Percentiles rank a stretch among this genome's conserved stretches.
Conservation (phyloP, 1,140 invertebrate species). For the Drosophila pachea region DNA sequence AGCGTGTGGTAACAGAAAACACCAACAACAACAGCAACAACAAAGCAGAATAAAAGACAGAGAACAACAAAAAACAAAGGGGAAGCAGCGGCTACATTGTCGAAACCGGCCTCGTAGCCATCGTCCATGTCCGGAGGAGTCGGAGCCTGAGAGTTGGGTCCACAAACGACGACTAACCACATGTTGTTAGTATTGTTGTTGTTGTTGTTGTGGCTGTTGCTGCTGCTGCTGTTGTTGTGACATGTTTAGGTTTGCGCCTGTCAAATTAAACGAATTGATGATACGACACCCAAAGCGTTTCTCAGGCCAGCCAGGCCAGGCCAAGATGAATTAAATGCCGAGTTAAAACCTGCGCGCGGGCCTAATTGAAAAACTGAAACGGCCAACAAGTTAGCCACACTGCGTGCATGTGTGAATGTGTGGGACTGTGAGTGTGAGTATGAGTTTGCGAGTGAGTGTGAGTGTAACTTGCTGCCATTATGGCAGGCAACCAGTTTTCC, state of each 20-base stretch:
- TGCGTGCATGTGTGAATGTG: conserved; percentile 24
- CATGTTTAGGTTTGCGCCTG: conserved; percentile 79
- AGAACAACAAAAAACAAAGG: conserved; percentile 27
- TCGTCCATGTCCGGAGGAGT: conserved; percentile 11
- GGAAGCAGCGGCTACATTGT: conserved; percentile 50
- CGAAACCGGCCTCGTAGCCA: conserved; percentile 33
- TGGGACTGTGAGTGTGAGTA: conserved; percentile 2
- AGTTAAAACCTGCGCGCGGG: conserved; percentile 70
- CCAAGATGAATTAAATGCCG: conserved; percentile 76
- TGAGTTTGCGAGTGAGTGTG: conserved; percentile 18
- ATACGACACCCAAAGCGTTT: conserved; percentile 79
- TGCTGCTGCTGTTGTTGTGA: conserved; percentile 77
- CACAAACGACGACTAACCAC: conserved; percentile 60
- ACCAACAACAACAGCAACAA: conserved; percentile 13
- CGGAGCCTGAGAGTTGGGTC: conserved; percentile 28
- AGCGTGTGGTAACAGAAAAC: conserved; percentile 25
- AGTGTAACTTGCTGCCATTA: conserved; percentile 64
- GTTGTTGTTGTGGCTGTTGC: conserved; percentile 50
- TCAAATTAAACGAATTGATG: conserved; percentile 80
- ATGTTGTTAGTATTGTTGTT: conserved; percentile 51
- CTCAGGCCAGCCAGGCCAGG: conserved; percentile 75
- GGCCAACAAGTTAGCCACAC: conserved; percentile 65
- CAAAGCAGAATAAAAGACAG: conserved; percentile 45
- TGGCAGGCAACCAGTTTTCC: conserved; percentile 75
- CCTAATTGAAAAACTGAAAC: conserved; percentile 72